These are phyloP conservation scores for Acanthochromis polyacanthus DNA, from an alignment of 2,113 vertebrate genomes.

Conservation along the genomic window DNA sequence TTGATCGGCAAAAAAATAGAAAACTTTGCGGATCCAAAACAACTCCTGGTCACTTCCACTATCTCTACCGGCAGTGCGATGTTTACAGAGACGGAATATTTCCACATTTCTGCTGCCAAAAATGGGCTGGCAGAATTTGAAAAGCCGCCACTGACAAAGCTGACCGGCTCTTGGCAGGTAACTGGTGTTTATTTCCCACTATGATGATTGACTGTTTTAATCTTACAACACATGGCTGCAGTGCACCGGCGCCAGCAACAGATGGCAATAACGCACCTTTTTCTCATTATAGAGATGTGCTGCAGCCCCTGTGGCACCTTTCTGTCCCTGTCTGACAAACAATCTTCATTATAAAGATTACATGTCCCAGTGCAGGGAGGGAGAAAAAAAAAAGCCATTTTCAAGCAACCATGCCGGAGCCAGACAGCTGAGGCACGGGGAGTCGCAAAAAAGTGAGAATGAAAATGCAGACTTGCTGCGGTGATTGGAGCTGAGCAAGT, in stretches of 20 bases:
- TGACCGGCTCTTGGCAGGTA: constrained; percentile 62
- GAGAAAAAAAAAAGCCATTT: neutral
- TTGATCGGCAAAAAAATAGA: constrained; percentile 9
- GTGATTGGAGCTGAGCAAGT: constrained; percentile 5
- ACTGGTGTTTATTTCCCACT: constrained; percentile 49
- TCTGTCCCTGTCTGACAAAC: constrained; percentile 52
- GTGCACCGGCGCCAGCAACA: constrained; percentile 66
- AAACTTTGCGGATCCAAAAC: constrained; percentile 4
- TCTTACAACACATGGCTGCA: constrained; percentile 56
- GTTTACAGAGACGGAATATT: constrained; percentile 30
- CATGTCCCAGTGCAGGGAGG: neutral
- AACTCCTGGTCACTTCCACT: neutral
- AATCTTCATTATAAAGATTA: constrained; percentile 48
- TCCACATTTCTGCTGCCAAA: constrained; percentile 47
- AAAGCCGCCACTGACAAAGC: constrained; percentile 50
- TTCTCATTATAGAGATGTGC: neutral
- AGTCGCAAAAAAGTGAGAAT: neutral
- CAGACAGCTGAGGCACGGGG: neutral
- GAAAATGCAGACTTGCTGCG: neutral
- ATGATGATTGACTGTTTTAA: constrained; percentile 53
- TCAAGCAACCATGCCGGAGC: neutral
- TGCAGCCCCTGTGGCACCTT: constrained; percentile 28
- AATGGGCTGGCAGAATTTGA: constrained; percentile 49
- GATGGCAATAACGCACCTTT: constrained; percentile 73
- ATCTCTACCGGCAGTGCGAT: neutral